These are phyloP conservation scores for Dicyrtoma fusca DNA, from an alignment of 2,888 invertebrate species.

Conservation along the genomic window DNA sequence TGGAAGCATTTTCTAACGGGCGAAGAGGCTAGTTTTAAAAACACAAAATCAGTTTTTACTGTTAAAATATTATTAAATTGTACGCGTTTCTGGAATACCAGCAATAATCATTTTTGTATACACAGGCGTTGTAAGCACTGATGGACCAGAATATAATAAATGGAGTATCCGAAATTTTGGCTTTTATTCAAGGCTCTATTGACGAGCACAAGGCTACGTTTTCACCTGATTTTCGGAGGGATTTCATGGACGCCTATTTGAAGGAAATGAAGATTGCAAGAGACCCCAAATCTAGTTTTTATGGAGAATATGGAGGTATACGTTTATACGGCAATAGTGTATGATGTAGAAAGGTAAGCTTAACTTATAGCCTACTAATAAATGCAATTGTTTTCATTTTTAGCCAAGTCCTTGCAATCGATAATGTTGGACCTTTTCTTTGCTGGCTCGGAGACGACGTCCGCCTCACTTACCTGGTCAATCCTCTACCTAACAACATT, in stretches of 20 bases:
- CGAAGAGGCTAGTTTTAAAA: too few species aligned
- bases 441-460: slow-evolving; percentile 29
- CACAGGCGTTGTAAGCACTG: background rate
- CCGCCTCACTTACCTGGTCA: slow-evolving; percentile 16
- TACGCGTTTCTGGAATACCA: background rate
- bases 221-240: background rate
- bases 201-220: slow-evolving; percentile 6
- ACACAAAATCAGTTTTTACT: too few species aligned
- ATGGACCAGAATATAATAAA: background rate
- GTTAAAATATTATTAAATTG: too few species aligned
- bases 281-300: background rate
- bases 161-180: background rate
- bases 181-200: background rate
- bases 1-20: too few species aligned
- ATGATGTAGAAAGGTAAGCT: too few species aligned
- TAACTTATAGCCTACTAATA: too few species aligned
- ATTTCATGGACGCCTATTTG: too few species aligned
- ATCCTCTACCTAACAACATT: slow-evolving; percentile 18
- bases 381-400: too few species aligned
- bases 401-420: slow-evolving; percentile 6
- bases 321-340: background rate
- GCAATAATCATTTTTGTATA: too few species aligned
- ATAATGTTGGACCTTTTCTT: slow-evolving; percentile 19
- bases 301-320: background rate
- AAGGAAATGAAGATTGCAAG: too few species aligned